Evolutionary conservation across 2,888 invertebrate genomes (phyloP), one percentile per base, ranked within the genome.

Genomic region (Cecidostiba fungosa): DNA sequence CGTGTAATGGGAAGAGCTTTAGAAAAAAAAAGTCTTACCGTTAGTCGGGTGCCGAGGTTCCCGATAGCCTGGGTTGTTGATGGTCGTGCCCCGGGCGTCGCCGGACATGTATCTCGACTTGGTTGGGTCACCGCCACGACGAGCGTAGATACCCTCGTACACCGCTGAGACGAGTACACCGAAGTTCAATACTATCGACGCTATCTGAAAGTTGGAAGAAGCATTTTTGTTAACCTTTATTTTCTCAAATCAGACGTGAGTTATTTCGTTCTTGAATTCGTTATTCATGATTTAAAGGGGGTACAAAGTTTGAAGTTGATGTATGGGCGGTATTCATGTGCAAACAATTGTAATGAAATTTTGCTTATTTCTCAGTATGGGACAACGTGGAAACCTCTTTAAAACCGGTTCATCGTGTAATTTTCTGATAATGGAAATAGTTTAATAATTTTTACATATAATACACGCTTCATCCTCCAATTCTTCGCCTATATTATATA

Each of bases 31-130:
- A 59, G 39, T 19, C 87, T 89, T 89, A 93, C 93, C 93, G 87
- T 93, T 93, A 82, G 90, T 92, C 8, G 92, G 91, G 88, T 90
- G 92, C 72, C 87, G 43, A 85, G 90, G 90, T 88, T 98, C 98
- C 92, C 97, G 96, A 92, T 97, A 98, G 54, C 97, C 97, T 6
- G 97, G 97, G 94, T 98, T 98, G 90, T 97, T 97, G 92, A 97
- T 97, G 59, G 97, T 97, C 69, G 97, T 96, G 32, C 96, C 95
- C 85, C 95, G 95, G 2, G 95, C 93, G 86, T 95, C 95, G 3
- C 87, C 81, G 94, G 94, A 94, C 43, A 95, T 93, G 88, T 95
- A 95, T 87, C 94, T 94, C 89, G 94, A 93, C 89, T 93, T 93
- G 66, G 97, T 97, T 0, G 98, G 98, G 93, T 98, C 97, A 19